Evolutionary conservation across 2,797 vertebrate species (phyloP), one percentile per base, ranked within the genome.

Genomic region (Malurus leucopterus): DNA sequence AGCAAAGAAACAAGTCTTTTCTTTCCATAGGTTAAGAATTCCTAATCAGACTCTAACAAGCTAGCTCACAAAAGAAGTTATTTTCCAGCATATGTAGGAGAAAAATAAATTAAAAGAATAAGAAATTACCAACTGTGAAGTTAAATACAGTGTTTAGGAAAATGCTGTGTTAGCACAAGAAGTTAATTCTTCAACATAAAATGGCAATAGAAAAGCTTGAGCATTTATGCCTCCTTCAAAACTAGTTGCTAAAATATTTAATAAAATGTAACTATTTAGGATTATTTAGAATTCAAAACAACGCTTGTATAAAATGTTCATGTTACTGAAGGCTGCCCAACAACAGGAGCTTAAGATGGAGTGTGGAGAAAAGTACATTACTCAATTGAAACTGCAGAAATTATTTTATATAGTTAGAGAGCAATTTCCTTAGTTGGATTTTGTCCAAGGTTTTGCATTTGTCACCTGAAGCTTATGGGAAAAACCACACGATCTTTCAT

Each of bases 341-440:
- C 27, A 81, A 71, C 13, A 72, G 46, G 34, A 80, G 15, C 38
- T 85, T 79, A 61, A 74, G 63, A 63, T 57, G 34, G 36, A 77
- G 29, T 3, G 1, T 41, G 13, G 47, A 59, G 41, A 74, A 90
- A 89, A 89, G 67, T 29, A 11, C 27, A 75, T 92, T 81, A 54
- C 36, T 77, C 34, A 46, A 38, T 54, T 4, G 5, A 86, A 85
- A 40, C 47, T 44, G 18, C 61, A 46, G 54, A 88, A 91, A 88
- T 92, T 69, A 89, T 84, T 83, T 75, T n/a, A 53, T 44, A 14
- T 58, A 65, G 27, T 92, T 89, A 79, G 58, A 72, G 91, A 55
- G 76, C 59, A 91, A 75, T 90, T 94, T 93, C 92, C 79, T 64
- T 77, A 57, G 46, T 14, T 93, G 92, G 63, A 91, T 88, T 89